Evolutionary conservation across 2,888 invertebrate genomes (phyloP), one percentile per base, ranked within the genome.

Genomic region (Cephus pulcher): DNA sequence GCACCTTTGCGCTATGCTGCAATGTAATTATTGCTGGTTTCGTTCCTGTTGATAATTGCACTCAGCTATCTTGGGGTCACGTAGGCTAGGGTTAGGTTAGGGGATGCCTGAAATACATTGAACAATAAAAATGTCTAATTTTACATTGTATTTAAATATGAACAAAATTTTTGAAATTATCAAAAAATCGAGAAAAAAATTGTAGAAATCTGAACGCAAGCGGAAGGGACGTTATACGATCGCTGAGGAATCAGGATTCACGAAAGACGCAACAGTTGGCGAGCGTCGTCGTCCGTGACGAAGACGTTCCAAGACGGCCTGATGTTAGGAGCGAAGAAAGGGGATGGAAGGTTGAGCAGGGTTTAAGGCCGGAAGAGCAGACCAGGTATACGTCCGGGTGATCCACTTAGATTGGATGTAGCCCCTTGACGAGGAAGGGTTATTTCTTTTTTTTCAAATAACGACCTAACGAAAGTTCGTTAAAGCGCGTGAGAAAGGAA

Each of bases 221-320:
- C 40, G 56, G 40, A 40, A 56, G 23, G 1, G 56, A 9, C 23
- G 56, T 9, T 23, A 56, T 56, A 56, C 56, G 56, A 56, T 56
- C 56, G 56, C 23, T 1, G 23, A 56, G 56, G 23, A 34, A 82
- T 77, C 56, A 81, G 80, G 75, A 74, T 75, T 75, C 69, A 32
- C 69, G 73, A 78, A 85, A 85, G 82, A 84, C 82, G 88, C 87
- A 89, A 88, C 89, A 89, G 89, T 88, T 89, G 89, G 88, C 78
- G 83, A 79, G 81, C 79, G 86, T 83, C 76, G 12, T 83, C 80
- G 69, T 83, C 86, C 88, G 85, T 89, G 80, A 84, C 87, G 83
- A 87, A 88, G 89, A 88, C 84, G 86, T 85, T 89, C 82, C 23
- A 76, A 56, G 71, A 56, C 35, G 73, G 40, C n/a, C 34, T 30